Conservation (phyloP, 2,888 invertebrate species). For the Oxytorus armatus region DNA sequence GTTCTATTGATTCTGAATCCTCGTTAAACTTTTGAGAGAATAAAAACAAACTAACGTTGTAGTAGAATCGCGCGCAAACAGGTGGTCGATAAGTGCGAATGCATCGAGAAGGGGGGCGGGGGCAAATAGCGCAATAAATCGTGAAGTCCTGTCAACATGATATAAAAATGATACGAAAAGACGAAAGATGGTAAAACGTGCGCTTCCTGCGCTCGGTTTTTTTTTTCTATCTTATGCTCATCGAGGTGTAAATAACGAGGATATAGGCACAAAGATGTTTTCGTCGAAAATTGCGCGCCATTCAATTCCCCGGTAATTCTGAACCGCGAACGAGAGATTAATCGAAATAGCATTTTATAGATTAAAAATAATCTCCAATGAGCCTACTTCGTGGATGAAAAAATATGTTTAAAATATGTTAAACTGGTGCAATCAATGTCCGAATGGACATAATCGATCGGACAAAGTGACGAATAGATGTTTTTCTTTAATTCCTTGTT, state of each 20-base stretch:
- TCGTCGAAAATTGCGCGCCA: no score
- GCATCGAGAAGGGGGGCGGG: slow-evolving; percentile 43
- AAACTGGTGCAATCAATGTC: slow-evolving; percentile 57
- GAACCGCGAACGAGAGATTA: neutral
- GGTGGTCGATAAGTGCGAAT: slow-evolving; percentile 59
- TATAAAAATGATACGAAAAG: neutral
- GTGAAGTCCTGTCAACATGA: slow-evolving; percentile 31
- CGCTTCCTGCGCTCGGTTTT: no score
- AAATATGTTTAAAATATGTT: slow-evolving; percentile 3
- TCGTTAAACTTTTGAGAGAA: neutral
- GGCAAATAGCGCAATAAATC: slow-evolving; percentile 46
- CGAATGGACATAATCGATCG: slow-evolving; percentile 28
- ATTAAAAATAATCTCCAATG: slow-evolving; percentile 4
- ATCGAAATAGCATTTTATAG: neutral
- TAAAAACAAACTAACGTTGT: no score
- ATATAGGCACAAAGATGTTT: no score
- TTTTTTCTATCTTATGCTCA: no score
- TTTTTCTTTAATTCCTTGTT: neutral
- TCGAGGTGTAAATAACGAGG: no score
- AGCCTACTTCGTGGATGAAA: slow-evolving; percentile 1
- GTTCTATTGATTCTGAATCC: neutral
- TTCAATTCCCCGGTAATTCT: no score
- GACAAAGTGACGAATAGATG: slow-evolving; percentile 25
- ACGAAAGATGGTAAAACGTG: neutral
- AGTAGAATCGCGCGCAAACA: neutral